Conservation (phyloP, 37 sponge, comb jelly and placozoan genomes). For the Ephydatia muelleri region DNA sequence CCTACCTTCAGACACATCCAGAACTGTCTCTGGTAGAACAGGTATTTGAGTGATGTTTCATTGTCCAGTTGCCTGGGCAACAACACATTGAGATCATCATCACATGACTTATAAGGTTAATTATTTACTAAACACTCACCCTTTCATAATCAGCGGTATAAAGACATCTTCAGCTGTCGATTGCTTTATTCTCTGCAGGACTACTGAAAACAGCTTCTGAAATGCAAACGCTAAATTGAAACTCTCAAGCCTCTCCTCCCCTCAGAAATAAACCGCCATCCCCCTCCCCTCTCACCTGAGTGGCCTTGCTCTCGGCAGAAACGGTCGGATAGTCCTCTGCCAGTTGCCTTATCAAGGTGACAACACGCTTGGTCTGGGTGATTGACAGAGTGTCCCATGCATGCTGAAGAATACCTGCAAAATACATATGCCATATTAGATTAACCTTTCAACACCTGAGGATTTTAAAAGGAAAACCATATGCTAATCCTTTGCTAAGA, state of each 20-base stretch:
- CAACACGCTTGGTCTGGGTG: slow-evolving; percentile 42
- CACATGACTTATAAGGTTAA: neutral
- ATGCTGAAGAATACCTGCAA: slow-evolving; percentile 42
- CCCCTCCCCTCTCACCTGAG: neutral
- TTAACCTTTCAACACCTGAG: neutral
- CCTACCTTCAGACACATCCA: slow-evolving; percentile 71
- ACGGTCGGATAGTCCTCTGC: slow-evolving; percentile 63
- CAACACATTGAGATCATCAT: neutral
- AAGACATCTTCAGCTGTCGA: slow-evolving; percentile 53
- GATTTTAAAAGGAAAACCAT: no score
- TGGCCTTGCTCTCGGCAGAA: slow-evolving; percentile 3
- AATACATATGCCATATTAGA: neutral
- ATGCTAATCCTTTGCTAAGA: no score
- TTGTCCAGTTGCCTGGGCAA: slow-evolving; percentile 54
- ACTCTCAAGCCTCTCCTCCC: neutral
- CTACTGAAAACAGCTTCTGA: slow-evolving; percentile 34
- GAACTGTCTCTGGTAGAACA: slow-evolving; percentile 66
- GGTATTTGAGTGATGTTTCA: slow-evolving; percentile 18
- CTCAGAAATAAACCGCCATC: neutral
- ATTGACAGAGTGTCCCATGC: slow-evolving; percentile 80
- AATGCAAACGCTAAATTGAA: neutral
- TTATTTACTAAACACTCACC: slow-evolving; percentile 31
- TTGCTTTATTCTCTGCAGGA: slow-evolving; percentile 10
- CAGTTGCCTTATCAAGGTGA: slow-evolving; percentile 19
- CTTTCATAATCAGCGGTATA: slow-evolving; percentile 52